Percentiles rank a stretch among this genome's conserved stretches.
phyloP scores from a whole-genome alignment of 64 coral and sea anemone species.

The Montipora sp. region DNA sequence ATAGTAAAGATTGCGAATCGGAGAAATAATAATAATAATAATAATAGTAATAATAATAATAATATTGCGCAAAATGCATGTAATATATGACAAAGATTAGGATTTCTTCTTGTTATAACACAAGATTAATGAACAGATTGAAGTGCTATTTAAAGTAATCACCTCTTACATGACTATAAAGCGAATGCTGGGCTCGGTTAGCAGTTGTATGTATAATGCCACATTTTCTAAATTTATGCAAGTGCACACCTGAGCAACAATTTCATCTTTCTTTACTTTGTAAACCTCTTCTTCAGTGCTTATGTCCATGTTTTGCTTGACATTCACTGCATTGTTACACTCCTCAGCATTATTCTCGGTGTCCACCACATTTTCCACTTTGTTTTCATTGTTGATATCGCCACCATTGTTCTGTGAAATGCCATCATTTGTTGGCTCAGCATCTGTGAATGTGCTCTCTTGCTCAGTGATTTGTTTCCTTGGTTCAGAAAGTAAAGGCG shows the following conservation, averaged over 20 bases:
- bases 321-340: not conserved
- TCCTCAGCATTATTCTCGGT: conserved; percentile 19
- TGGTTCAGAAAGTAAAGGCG: not conserved
- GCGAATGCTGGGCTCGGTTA: too few relatives aligned
- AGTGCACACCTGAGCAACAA: conserved; percentile 31
- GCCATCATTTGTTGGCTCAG: not conserved
- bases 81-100: too few relatives aligned
- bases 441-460: not conserved
- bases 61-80: too few relatives aligned
- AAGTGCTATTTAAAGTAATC: too few relatives aligned
- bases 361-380: not conserved
- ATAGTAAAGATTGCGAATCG: too few relatives aligned
- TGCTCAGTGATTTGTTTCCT: not conserved
- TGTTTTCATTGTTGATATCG: not conserved
- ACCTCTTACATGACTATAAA: too few relatives aligned
- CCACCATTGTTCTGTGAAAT: not conserved
- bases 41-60: too few relatives aligned
- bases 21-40: too few relatives aligned
- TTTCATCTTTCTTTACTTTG: conserved; percentile 35
- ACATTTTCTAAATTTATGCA: not conserved
- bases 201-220: too few relatives aligned
- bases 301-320: not conserved
- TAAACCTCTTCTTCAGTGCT: not conserved
- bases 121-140: too few relatives aligned
- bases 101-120: too few relatives aligned